Conservation (phyloP, 2,888 invertebrate species). For the Lottia gigantea region DNA sequence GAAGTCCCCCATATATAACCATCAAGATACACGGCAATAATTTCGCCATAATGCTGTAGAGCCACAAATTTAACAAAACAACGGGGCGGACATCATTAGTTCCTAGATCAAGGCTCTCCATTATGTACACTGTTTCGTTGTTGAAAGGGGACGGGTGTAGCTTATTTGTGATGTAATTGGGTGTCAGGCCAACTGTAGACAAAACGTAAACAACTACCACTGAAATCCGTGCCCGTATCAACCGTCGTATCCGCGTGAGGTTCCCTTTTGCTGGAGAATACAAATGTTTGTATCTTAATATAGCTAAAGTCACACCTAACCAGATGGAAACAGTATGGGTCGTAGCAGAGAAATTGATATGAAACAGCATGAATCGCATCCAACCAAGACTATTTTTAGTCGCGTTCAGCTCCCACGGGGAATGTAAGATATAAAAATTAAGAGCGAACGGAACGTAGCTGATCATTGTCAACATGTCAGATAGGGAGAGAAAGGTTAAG, state of each 20-base stretch:
- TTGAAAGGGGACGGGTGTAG: slow-evolving; percentile 68
- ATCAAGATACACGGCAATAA: slow-evolving; percentile 88
- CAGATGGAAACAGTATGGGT: slow-evolving; percentile 92
- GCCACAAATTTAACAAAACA: slow-evolving; percentile 79
- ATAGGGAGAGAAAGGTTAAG: slow-evolving; percentile 84
- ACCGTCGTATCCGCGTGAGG: slow-evolving; percentile 48
- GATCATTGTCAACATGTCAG: slow-evolving; percentile 90
- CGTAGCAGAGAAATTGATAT: slow-evolving; percentile 89
- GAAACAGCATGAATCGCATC: slow-evolving; percentile 73
- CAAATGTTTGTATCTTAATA: slow-evolving; percentile 77
- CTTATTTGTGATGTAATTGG: slow-evolving; percentile 84
- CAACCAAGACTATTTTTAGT: slow-evolving; percentile 62
- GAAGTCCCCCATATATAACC: slow-evolving; percentile 74
- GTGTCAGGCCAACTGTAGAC: slow-evolving; percentile 84
- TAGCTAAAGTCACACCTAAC: slow-evolving; percentile 89
- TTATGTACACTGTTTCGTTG: slow-evolving; percentile 39
- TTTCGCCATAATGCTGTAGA: slow-evolving; percentile 92
- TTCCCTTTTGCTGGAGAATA: slow-evolving; percentile 84
- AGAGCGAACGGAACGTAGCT: slow-evolving; percentile 91
- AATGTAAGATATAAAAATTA: slow-evolving; percentile 69
- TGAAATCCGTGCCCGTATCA: slow-evolving; percentile 77
- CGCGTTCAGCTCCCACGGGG: slow-evolving; percentile 40
- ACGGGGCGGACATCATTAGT: slow-evolving; percentile 40
- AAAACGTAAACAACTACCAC: slow-evolving; percentile 85
- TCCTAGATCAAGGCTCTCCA: slow-evolving; percentile 45